Conservation (phyloP, 2,797 vertebrate species). For the Todus mexicanus region DNA sequence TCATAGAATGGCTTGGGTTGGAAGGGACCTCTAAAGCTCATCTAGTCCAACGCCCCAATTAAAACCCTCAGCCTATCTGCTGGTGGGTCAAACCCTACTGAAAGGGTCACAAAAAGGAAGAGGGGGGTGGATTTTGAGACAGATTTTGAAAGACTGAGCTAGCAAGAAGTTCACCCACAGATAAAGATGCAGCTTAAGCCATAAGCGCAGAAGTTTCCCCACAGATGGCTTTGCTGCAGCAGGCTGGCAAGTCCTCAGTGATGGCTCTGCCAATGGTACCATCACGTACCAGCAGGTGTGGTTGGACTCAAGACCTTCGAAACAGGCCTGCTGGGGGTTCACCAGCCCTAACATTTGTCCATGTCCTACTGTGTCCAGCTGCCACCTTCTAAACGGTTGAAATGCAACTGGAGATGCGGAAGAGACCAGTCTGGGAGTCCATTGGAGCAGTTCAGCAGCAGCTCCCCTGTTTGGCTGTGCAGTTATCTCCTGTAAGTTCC, state of each 20-base stretch:
- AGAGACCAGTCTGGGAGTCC: not conserved
- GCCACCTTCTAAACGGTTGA: not conserved
- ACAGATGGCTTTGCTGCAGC: not conserved
- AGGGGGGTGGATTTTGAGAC: not conserved
- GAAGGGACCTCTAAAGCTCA: too few species aligned
- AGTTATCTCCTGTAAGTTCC: too few species aligned
- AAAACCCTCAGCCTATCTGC: not conserved
- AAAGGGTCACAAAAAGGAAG: not conserved
- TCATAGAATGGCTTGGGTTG: too few species aligned
- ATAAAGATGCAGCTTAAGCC: not conserved
- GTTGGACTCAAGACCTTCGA: not conserved
- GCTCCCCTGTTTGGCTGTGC: too few species aligned
- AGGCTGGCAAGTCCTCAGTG: not conserved
- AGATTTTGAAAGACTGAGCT: not conserved
- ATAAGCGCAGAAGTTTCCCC: not conserved
- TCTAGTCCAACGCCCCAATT: too few species aligned
- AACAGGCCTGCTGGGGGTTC: not conserved
- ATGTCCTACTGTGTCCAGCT: not conserved
- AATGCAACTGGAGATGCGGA: not conserved
- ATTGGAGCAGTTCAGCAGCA: not conserved
- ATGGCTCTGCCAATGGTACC: accelerated
- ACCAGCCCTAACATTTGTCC: not conserved
- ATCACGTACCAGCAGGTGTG: not conserved
- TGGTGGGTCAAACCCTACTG: not conserved
- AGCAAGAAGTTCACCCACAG: not conserved